Evolutionary conservation across 2,113 vertebrate genomes (phyloP).

Genomic region (Narcine bancroftii): DNA sequence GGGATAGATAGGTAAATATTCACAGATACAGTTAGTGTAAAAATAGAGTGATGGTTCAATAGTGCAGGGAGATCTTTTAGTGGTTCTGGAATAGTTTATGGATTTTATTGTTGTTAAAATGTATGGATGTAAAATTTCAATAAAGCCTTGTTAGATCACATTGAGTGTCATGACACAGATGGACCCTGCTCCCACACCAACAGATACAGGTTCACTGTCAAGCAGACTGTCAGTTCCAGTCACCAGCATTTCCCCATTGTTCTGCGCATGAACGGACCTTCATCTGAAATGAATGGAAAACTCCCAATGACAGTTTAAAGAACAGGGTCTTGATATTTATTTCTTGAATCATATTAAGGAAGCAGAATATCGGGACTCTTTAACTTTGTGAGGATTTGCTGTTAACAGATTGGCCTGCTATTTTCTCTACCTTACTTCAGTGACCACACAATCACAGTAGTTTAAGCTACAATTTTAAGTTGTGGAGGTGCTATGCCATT

Average conservation of each 20-base stretch:
- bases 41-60: too few relatives aligned
- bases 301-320: not conserved
- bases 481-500: not conserved
- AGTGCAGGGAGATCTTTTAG: too few relatives aligned
- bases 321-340: not conserved
- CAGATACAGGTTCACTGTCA: too few relatives aligned
- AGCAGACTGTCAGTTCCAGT: too few relatives aligned
- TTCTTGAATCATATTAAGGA: not conserved
- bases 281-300: not conserved
- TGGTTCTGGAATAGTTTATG: too few relatives aligned
- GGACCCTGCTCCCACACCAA: too few relatives aligned
- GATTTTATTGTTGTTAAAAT: not conserved
- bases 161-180: too few relatives aligned
- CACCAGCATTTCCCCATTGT: too few relatives aligned
- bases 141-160: too few relatives aligned
- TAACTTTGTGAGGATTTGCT: not conserved
- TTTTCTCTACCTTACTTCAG: not conserved
- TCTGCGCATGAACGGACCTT: too few relatives aligned
- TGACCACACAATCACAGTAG: not conserved
- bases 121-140: not conserved
- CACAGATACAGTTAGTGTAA: too few relatives aligned
- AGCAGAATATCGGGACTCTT: not conserved
- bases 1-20: too few relatives aligned
- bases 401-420: not conserved
- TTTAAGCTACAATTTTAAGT: not conserved